Base-by-base conservation (phyloP, 2,888 invertebrate genomes). In the Rhyacophila evoluta region DNA sequence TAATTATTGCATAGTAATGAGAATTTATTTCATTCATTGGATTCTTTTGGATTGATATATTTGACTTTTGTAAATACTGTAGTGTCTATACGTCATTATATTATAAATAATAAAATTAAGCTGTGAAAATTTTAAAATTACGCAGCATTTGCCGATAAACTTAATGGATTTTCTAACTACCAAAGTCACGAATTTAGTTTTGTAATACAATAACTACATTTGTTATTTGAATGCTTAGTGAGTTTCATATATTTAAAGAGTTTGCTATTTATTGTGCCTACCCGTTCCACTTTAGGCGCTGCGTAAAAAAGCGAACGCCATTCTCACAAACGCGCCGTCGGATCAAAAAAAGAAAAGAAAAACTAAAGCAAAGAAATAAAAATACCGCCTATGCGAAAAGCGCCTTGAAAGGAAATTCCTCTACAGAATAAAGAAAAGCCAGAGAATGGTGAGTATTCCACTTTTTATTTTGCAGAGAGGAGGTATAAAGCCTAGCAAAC, bases 321-420 rank as follows among this genome's bases (percentile, higher is more conserved):
- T 76, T 55, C 68, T 36, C 6, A 28, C 68, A 55, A 39, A 72
- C 67, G 68, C 76, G 70, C 71, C 55, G 55, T 25, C 55, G 55
- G 55, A 55, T 19, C 12, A n/a, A 38, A 41, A 55, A 55, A 55
- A 55, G 55, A 41, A 74, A 74, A 79, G 76, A 76, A 77, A 81
- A 81, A 81, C 78, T 81, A 38, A 73, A 76, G 71, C 74, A 12
- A 27, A 37, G 77, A 79, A 79, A 81, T 78, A 81, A 81, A 81
- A 79, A 81, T 79, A 81, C 78, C 79, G 78, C 76, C 76, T 33
- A 77, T 72, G 74, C 70, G 78, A 78, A 69, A 38, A 15, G 74
- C 37, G 38, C 69, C 39, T 55, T 39, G 75, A 73, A 75, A 80
- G 70, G 81, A 79, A 81, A 80, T 81, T 81, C 81, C 78, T 75